These are phyloP conservation scores for Sphaeramia orbicularis DNA, from an alignment of 2,797 vertebrate genomes.

Conservation along the genomic window DNA sequence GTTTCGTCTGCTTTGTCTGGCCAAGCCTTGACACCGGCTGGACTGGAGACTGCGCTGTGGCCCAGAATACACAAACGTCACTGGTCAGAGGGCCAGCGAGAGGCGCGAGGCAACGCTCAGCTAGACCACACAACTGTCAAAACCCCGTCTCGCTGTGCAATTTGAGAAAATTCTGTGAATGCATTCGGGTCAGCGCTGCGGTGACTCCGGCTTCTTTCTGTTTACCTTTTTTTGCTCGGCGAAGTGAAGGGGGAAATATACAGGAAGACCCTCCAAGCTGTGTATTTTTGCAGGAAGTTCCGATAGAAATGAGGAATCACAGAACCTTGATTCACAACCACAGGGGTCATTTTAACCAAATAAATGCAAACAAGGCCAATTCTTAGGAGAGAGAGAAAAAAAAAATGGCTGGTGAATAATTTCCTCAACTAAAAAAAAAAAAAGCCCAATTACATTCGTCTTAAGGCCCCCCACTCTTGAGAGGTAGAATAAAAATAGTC, in stretches of 20 bases:
- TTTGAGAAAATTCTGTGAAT: constrained; percentile 38
- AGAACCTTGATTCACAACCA: constrained; percentile 66
- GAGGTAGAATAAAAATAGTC: constrained; percentile 68
- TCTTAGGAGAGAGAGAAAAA: constrained; percentile 35
- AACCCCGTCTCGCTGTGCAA: constrained; percentile 37
- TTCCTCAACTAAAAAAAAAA: constrained; percentile 57
- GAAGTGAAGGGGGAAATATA: constrained; percentile 47
- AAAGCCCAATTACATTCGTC: constrained; percentile 58
- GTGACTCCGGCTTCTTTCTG: constrained; percentile 44
- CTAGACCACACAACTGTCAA: constrained; percentile 62
- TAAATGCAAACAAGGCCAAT: constrained; percentile 49
- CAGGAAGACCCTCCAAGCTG: constrained; percentile 59
- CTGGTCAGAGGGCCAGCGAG: constrained; percentile 50
- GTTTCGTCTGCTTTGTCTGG: constrained; percentile 69
- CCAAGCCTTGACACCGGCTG: constrained; percentile 58
- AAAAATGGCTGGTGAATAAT: constrained; percentile 47
- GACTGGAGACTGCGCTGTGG: constrained; percentile 29
- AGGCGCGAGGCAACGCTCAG: constrained; percentile 28
- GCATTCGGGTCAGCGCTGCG: constrained; percentile 30
- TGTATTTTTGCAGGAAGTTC: constrained; percentile 77
- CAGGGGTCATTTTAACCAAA: constrained; percentile 73
- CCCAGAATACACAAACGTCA: constrained; percentile 72
- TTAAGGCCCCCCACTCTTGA: constrained; percentile 50
- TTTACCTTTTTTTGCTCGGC: constrained; percentile 49
- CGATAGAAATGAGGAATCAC: constrained; percentile 66